Evolutionary conservation across 2,797 vertebrate genomes (phyloP), one percentile per base, ranked within the genome.

Genomic region (Thunnus albacares): DNA sequence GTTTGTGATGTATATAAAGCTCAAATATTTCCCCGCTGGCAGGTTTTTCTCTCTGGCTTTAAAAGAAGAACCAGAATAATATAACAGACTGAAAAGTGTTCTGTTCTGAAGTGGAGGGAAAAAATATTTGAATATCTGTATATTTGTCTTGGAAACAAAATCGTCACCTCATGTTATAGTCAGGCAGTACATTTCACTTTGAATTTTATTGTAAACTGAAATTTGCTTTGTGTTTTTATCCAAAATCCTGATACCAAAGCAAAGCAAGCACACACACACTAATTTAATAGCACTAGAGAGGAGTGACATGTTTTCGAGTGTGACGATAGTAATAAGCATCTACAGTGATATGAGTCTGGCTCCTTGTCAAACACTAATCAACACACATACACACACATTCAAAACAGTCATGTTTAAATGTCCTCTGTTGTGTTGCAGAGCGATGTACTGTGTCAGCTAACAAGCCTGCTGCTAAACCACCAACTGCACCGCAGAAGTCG

Each of bases 391-490:
- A 49, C 33, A 92, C 89, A 83, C 85, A 90, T 89, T 60, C 87
- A 91, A 84, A 88, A 75, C 84, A 91, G 83, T 94, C 86, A 95
- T 83, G 81, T 88, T 92, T 93, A 51, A 79, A 70, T 91, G 77
- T 87, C 72, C 63, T 82, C 47, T 89, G 71, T 80, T 91, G 75
- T 89, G 74, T 92, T 96, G 87, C 95, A 99, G 98, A 99, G 90
- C 96, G 97, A 94, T 97, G 95, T 82, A 96, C 96, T 90, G 94
- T 96, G 84, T 93, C 97, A 85, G 95, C 94, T 92, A 97, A 95
- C 95, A 98, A 97, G 96, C 95, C 96, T 85, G 93, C 96, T 85
- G 96, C 96, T 87, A 98, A 98, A 96, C 96, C 92, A 69, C 82
- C 90, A 28, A 87, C 96, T 77, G 96, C 97, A 90, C 96, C 96